Evolutionary conservation across 2,113 vertebrate genomes (phyloP).

Genomic region (Esox niger): DNA sequence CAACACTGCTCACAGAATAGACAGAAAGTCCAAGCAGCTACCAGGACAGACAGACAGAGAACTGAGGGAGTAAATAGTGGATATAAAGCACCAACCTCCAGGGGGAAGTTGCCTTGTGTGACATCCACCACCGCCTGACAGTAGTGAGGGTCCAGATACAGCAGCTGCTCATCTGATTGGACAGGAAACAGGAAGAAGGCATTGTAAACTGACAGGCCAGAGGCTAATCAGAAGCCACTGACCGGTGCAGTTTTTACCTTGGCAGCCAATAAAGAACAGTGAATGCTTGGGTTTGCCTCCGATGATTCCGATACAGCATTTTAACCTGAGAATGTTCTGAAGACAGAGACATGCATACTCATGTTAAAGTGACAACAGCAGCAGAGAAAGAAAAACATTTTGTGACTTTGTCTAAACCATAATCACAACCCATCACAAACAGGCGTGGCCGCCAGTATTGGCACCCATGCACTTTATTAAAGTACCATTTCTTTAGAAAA

Average conservation of each 20-base stretch:
- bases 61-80: neutral
- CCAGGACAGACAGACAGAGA: neutral
- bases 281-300: slow-evolving; percentile 91
- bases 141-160: slow-evolving; percentile 93
- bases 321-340: slow-evolving; percentile 83
- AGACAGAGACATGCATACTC: slow-evolving; percentile 11
- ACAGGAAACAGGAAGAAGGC: neutral
- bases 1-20: no score
- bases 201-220: neutral
- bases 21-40: neutral
- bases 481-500: no score
- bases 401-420: no score
- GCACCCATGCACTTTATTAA: no score
- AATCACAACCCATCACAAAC: no score
- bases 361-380: neutral
- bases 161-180: slow-evolving; percentile 81
- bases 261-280: slow-evolving; percentile 87
- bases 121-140: slow-evolving; percentile 85
- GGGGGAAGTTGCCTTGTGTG: slow-evolving; percentile 74
- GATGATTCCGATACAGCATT: slow-evolving; percentile 88
- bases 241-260: slow-evolving; percentile 71
- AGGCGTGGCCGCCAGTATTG: no score
- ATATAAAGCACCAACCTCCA: slow-evolving; percentile 72
- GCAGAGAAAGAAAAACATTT: no score
- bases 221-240: slow-evolving; percentile 16